Evolutionary conservation across 2,113 vertebrate species (phyloP).

Genomic region (Ageneiosus marmoratus): DNA sequence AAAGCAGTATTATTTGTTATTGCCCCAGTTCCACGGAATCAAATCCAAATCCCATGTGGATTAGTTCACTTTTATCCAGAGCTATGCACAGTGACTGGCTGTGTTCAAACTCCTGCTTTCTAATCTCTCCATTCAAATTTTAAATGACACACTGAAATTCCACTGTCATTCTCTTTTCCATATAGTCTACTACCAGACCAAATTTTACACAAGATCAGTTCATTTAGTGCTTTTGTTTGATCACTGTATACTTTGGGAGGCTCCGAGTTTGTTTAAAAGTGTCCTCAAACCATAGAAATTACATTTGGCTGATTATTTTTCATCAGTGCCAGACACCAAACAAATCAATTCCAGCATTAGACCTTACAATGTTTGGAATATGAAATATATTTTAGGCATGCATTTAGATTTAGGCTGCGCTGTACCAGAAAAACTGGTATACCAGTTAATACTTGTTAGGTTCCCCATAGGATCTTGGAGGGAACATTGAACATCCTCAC

Average conservation of each 20-base stretch:
- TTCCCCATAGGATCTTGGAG: too few species aligned
- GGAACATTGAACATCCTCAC: too few species aligned
- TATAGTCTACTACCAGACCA: neutral
- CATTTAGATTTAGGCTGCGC: too few species aligned
- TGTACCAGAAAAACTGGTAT: too few species aligned
- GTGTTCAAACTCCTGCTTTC: slow-evolving; percentile 26
- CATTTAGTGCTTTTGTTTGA: neutral
- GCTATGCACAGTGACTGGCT: slow-evolving; percentile 22
- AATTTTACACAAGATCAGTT: neutral
- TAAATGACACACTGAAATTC: slow-evolving; percentile 49
- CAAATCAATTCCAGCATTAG: neutral
- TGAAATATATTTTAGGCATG: neutral
- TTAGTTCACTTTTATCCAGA: slow-evolving; percentile 51
- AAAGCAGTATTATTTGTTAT: slow-evolving; percentile 58
- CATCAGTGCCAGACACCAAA: neutral
- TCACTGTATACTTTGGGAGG: neutral
- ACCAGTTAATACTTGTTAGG: too few species aligned
- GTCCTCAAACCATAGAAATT: neutral
- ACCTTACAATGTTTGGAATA: neutral
- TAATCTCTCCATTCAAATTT: slow-evolving; percentile 39
- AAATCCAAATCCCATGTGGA: slow-evolving; percentile 53
- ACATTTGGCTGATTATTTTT: neutral
- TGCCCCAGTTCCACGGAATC: slow-evolving; percentile 49
- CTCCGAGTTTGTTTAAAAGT: neutral
- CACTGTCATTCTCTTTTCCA: neutral